A percentile compares a stretch with the other conserved stretches of the same genome.
These are phyloP conservation scores for Chionis minor DNA, from an alignment of 2,113 vertebrate genomes.

Conservation along the genomic window DNA sequence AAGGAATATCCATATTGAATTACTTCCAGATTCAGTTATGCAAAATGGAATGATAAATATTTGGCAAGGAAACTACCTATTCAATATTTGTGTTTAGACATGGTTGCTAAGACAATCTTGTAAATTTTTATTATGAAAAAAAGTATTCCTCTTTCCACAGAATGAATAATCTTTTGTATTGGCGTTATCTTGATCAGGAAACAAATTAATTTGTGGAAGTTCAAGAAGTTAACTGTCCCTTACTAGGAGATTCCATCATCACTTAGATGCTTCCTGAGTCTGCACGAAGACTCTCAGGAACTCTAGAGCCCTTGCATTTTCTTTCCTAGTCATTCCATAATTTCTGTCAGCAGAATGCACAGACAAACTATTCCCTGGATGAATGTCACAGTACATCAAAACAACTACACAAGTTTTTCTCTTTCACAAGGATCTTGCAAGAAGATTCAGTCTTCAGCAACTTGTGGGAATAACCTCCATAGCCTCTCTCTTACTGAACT, in stretches of 20 bases:
- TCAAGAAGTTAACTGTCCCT: background rate
- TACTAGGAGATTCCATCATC: background rate
- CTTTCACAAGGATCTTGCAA: background rate
- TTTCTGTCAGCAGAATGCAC: background rate
- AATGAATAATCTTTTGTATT: background rate
- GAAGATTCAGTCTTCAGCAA: background rate
- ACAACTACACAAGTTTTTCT: background rate
- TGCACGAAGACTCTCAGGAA: background rate
- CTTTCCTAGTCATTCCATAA: background rate
- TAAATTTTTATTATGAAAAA: background rate
- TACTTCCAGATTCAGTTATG: background rate
- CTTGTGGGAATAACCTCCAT: background rate
- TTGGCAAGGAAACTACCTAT: background rate
- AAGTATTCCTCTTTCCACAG: background rate
- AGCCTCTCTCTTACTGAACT: background rate
- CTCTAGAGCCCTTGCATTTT: background rate
- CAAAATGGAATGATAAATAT: background rate
- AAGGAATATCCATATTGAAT: background rate
- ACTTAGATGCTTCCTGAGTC: background rate
- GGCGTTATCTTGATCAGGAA: background rate
- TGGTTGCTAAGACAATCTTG: background rate
- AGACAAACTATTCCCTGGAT: background rate
- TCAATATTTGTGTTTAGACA: background rate
- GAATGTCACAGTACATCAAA: background rate
- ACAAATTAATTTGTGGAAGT: background rate